Evolutionary conservation across 2,888 invertebrate genomes (phyloP).

Genomic region (Lithophane ornitopus): DNA sequence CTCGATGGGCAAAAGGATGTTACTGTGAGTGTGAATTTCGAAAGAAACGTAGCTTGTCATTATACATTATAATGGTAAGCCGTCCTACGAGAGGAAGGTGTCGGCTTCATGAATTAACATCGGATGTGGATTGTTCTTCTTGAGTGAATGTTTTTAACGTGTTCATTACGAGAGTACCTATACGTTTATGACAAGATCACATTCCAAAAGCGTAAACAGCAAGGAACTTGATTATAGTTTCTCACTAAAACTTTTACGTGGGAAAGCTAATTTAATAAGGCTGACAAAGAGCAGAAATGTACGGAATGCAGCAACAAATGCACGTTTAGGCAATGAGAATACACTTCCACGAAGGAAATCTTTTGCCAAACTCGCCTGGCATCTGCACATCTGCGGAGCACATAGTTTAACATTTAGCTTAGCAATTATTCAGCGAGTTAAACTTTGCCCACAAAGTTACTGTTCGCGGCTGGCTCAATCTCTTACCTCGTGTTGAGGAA

Average conservation of each 20-base stretch:
- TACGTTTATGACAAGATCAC: background rate
- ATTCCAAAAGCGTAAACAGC: constrained; percentile 7
- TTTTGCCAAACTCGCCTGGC: constrained; percentile 60
- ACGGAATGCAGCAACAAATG: constrained; percentile 28
- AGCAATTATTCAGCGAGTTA: constrained; percentile 78
- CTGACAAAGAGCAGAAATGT: constrained; percentile 17
- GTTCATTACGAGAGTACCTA: constrained; percentile 21
- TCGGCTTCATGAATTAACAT: constrained; percentile 69
- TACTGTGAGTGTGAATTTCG: constrained; percentile 64
- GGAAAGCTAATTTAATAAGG: constrained; percentile 13
- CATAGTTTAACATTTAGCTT: constrained; percentile 71
- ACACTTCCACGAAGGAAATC: constrained; percentile 56
- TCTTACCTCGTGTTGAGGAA: constrained; percentile 66
- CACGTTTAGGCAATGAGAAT: constrained; percentile 34
- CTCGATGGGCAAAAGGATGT: constrained; percentile 69
- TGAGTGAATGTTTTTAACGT: constrained; percentile 37
- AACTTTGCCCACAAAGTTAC: constrained; percentile 76
- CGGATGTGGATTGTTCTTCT: constrained; percentile 60
- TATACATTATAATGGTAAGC: constrained; percentile 72
- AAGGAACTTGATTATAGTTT: constrained; percentile 2
- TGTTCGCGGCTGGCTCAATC: constrained; percentile 68
- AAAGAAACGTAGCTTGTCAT: constrained; percentile 72
- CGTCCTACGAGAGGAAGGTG: constrained; percentile 72
- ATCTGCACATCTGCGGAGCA: constrained; percentile 67
- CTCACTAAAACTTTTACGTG: constrained; percentile 6